Base-by-base conservation (phyloP, 2,797 vertebrate genomes). In the Sebastes matsubarae region DNA sequence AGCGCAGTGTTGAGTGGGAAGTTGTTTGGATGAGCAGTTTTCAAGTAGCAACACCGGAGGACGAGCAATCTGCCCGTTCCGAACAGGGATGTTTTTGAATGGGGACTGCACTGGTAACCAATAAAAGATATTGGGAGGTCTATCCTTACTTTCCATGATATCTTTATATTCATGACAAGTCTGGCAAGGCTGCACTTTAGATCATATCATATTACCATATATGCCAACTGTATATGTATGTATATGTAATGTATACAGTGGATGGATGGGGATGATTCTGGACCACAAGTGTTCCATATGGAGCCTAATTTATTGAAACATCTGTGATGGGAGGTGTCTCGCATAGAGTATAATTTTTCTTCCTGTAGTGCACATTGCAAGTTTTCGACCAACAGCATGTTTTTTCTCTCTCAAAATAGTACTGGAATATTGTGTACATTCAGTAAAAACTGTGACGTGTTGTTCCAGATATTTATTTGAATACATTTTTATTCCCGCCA, bases 101-200 rank as follows among this genome's bases (percentile, higher is more conserved):
- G 30, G 6, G 2, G 30, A 7, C 60, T 7, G 25, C 8, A 59
- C 25, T 27, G 1, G 57, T 7, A 29, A 59, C 55, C 25, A 58
- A 68, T 10, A 30, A 63, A 68, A 22, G 5, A 42, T 60, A 66
- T 2, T 2, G 25, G 12, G 29, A 63, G 16, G 22, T 20, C 9
- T 50, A 9, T 64, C 3, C 30, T 29, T 58, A 34, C 34, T 67
- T 46, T 70, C 20, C 36, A 36, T 46, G 1, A 20, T 1, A 61
- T 71, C 68, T 77, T 75, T 60, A 63, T 68, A 38, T 72, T 63
- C 29, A 68, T 58, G 58, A 58, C 50, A 67, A 27, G 24, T 66
- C 36, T 65, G 8, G 34, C 29, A 25, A 57, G 38, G 55, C 32
- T 73, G 25, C 2, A 38, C 8, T 60, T 67, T 1, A 46, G 8